Percentiles rank a stretch among this genome's conserved stretches.
Conservation (phyloP, 2,888 invertebrate genomes). For the Bruchidius siliquastri region DNA sequence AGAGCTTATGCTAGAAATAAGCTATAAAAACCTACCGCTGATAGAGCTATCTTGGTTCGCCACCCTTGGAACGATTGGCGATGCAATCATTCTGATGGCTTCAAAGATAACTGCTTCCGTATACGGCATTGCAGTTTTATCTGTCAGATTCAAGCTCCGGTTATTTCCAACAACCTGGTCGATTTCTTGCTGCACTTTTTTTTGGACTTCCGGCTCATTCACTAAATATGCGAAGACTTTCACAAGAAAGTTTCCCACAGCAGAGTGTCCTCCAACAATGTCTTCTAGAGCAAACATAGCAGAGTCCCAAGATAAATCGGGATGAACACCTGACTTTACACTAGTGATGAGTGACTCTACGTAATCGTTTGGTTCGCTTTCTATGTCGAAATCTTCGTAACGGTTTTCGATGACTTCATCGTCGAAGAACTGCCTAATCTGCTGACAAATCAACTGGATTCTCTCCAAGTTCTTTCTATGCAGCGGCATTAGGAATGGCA, state of each 20-base stretch:
- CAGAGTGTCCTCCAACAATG: slow-evolving; percentile 57
- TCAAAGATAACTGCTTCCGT: slow-evolving; percentile 59
- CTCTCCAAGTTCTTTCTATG: slow-evolving; percentile 50
- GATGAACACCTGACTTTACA: slow-evolving; percentile 44
- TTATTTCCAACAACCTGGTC: slow-evolving; percentile 40
- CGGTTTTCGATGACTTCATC: slow-evolving; percentile 51
- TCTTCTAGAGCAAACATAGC: slow-evolving; percentile 52
- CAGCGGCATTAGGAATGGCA: slow-evolving; percentile 57
- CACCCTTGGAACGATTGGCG: slow-evolving; percentile 66
- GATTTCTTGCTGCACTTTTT: slow-evolving; percentile 54
- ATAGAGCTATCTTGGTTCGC: slow-evolving; percentile 59
- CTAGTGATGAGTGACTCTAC: slow-evolving; percentile 56
- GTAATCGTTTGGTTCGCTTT: slow-evolving; percentile 50
- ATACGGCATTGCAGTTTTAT: slow-evolving; percentile 54
- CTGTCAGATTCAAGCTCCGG: slow-evolving; percentile 37
- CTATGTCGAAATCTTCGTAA: slow-evolving; percentile 33
- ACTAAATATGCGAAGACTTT: slow-evolving; percentile 57
- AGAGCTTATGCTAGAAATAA: background rate
- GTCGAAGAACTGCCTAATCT: slow-evolving; percentile 54
- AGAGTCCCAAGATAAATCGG: slow-evolving; percentile 51
- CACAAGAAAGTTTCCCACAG: slow-evolving; percentile 58
- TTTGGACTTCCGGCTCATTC: slow-evolving; percentile 51
- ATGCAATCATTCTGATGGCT: slow-evolving; percentile 58
- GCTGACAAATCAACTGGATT: slow-evolving; percentile 50
- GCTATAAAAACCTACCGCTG: slow-evolving; percentile 49